phyloP scores from a whole-genome alignment of 2,797 vertebrate species.

The Capromys pilorides region DNA sequence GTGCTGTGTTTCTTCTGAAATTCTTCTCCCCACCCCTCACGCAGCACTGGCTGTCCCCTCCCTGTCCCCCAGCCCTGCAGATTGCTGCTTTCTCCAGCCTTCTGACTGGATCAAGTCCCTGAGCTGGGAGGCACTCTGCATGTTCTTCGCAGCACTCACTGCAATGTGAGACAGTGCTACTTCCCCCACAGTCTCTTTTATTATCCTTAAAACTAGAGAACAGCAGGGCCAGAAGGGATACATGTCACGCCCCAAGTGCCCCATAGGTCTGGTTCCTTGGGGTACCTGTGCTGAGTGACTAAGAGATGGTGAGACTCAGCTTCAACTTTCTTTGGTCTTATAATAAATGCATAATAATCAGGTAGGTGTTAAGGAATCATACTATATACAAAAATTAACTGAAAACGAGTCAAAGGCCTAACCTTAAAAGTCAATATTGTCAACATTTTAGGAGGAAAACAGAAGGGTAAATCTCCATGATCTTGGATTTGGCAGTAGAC shows the following conservation, averaged over 20 bases:
- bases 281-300: constrained; percentile 20
- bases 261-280: background rate
- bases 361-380: background rate
- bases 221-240: background rate
- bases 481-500: background rate
- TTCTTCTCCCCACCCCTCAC: background rate
- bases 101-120: background rate
- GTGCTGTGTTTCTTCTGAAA: constrained; percentile 7
- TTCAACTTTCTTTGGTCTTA: constrained; percentile 16
- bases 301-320: background rate
- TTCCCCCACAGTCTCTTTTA: background rate
- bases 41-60: background rate
- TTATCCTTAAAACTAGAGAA: background rate
- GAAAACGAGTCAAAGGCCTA: constrained; percentile 42
- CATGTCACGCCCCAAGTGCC: background rate
- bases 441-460: constrained; percentile 11
- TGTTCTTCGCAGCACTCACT: background rate
- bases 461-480: background rate
- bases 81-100: background rate
- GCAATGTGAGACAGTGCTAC: background rate
- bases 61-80: background rate
- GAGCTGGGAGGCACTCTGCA: background rate
- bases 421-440: background rate
- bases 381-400: constrained; percentile 33
- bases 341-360: background rate